Percentiles rank a stretch among this genome's conserved stretches.
Evolutionary conservation across 92 coral and sea anemone genomes (phyloP).

Genomic region (Palythoa grandis): DNA sequence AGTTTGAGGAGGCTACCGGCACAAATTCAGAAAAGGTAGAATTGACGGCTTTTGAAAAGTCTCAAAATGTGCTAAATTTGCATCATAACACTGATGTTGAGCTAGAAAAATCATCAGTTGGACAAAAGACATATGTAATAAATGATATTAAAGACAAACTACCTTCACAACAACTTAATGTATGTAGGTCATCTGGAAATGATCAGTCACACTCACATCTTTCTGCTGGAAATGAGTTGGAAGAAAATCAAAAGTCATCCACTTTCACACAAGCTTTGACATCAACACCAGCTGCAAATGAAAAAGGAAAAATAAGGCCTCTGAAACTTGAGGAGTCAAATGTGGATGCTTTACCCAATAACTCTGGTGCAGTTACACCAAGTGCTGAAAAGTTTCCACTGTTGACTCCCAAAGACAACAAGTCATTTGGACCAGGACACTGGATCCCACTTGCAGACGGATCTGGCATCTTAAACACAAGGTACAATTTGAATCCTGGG

Average conservation of each 20-base stretch:
- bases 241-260: background rate
- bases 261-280: constrained; percentile 51
- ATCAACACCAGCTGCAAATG: constrained; percentile 72
- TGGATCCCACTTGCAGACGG: constrained; percentile 93
- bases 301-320: constrained; percentile 56
- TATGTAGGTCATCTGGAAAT: background rate
- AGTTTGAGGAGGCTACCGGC: constrained; percentile 7
- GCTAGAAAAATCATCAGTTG: constrained; percentile 12
- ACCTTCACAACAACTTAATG: background rate
- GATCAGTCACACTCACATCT: background rate
- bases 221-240: background rate
- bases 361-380: background rate
- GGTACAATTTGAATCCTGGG: constrained; percentile 48
- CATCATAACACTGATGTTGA: background rate
- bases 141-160: background rate
- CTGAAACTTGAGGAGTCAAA: constrained; percentile 52
- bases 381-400: constrained; percentile 37
- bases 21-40: constrained; percentile 1
- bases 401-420: constrained; percentile 63
- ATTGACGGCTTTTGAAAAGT: constrained; percentile 4
- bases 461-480: constrained; percentile 90
- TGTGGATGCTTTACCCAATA: background rate
- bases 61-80: constrained; percentile 24
- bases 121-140: constrained; percentile 31
- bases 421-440: constrained; percentile 68